phyloP scores from a whole-genome alignment of 30 jellyfish, hydroid and myxozoan genomes.

The Hydractinia echinata region DNA sequence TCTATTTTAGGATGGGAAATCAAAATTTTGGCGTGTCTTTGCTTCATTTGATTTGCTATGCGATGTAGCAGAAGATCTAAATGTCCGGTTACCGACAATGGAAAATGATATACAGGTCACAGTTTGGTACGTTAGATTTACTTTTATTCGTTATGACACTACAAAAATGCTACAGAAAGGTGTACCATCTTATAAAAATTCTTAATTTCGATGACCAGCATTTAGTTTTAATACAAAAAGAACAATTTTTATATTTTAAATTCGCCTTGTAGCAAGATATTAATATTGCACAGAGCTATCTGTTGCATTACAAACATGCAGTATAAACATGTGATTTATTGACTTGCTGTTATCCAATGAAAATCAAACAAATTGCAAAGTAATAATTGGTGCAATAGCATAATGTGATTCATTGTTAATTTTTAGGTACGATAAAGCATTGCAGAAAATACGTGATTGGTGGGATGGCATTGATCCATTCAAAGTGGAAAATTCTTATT shows the following conservation, averaged over 20 bases:
- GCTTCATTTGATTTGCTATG: constrained; percentile 46
- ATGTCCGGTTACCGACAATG: constrained; percentile 28
- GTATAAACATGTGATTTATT: too few relatives aligned
- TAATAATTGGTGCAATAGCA: too few relatives aligned
- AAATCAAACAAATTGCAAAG: too few relatives aligned
- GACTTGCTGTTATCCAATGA: too few relatives aligned
- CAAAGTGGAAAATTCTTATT: constrained; percentile 17
- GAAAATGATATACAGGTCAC: constrained; percentile 34
- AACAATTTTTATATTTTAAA: neutral
- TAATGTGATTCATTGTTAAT: too few relatives aligned
- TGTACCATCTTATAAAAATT: neutral
- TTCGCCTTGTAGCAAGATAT: neutral
- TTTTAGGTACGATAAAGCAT: constrained; percentile 11
- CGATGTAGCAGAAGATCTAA: constrained; percentile 54
- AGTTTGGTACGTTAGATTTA: neutral
- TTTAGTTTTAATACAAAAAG: neutral
- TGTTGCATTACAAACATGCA: too few relatives aligned
- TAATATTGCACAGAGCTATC: too few relatives aligned
- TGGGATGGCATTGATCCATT: constrained; percentile 31
- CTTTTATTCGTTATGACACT: neutral
- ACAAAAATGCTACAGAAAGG: too few relatives aligned
- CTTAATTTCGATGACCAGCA: neutral
- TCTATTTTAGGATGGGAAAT: constrained; percentile 32
- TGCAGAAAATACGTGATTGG: neutral
- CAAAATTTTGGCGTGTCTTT: constrained; percentile 34